Conservation (phyloP, 2,113 vertebrate genomes). For the Lagopus muta region DNA sequence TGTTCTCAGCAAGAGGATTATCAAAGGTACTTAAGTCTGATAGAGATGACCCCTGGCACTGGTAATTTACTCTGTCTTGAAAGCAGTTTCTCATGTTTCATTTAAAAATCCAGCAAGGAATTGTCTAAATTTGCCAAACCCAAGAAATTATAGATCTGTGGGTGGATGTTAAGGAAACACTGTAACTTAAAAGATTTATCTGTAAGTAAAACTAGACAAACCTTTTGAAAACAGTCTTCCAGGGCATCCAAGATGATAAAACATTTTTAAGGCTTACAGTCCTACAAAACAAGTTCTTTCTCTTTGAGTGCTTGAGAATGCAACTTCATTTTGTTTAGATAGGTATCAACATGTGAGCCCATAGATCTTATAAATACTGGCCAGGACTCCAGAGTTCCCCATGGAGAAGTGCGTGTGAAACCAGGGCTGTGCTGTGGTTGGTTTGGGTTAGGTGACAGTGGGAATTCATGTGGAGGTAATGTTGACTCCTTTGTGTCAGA, state of each 20-base stretch:
- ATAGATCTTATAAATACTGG: background rate
- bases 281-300: background rate
- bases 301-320: background rate
- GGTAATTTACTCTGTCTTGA: background rate
- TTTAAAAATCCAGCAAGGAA: slow-evolving; percentile 21
- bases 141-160: background rate
- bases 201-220: background rate
- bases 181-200: background rate
- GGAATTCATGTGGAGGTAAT: background rate
- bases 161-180: background rate
- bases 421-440: rapidly evolving
- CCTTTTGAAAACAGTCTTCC: background rate
- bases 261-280: background rate
- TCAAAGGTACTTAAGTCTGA: slow-evolving; percentile 10
- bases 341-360: background rate
- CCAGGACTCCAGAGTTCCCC: background rate
- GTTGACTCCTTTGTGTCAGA: background rate
- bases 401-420: background rate
- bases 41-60: background rate
- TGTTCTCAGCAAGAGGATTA: slow-evolving; percentile 11
- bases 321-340: background rate
- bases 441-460: rapidly evolving
- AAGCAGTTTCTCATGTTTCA: slow-evolving; percentile 34
- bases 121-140: background rate
- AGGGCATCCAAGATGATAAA: background rate